Percentiles rank a stretch among this genome's conserved stretches.
These are phyloP conservation scores for Cephus sareptanus DNA, from an alignment of 2,888 invertebrate species.

Conservation along the genomic window DNA sequence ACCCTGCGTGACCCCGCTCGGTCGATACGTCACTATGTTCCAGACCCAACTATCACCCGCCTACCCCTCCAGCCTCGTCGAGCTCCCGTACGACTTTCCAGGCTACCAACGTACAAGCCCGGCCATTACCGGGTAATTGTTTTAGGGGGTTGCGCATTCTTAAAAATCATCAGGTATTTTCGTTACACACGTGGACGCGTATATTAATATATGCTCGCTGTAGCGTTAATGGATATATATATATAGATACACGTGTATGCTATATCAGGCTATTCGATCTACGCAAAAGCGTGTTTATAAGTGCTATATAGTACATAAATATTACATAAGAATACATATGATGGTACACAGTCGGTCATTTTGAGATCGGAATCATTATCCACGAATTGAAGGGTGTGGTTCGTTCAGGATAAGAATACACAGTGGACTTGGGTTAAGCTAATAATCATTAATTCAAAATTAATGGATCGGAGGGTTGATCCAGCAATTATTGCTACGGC, in stretches of 20 bases:
- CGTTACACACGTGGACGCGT: background rate
- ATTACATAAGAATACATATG: background rate
- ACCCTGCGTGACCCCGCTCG: conserved; percentile 59
- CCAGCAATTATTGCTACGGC: background rate
- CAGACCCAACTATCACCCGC: conserved; percentile 23
- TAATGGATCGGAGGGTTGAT: background rate
- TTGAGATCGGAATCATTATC: background rate
- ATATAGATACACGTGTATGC: background rate
- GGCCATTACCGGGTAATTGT: background rate
- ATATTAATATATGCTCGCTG: background rate
- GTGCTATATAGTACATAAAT: background rate
- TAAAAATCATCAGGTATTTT: background rate
- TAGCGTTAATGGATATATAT: background rate
- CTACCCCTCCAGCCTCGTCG: background rate
- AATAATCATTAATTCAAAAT: background rate
- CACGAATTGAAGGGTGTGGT: background rate
- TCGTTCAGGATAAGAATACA: background rate
- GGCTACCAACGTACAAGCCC: background rate
- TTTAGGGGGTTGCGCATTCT: background rate
- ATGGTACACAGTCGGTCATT: background rate
- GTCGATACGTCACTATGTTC: conserved; percentile 59
- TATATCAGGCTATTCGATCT: background rate
- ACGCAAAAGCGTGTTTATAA: background rate
- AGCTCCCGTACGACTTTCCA: background rate
- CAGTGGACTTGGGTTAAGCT: background rate